Evolutionary conservation across 2,113 vertebrate genomes (phyloP).

Genomic region (Carassius auratus): DNA sequence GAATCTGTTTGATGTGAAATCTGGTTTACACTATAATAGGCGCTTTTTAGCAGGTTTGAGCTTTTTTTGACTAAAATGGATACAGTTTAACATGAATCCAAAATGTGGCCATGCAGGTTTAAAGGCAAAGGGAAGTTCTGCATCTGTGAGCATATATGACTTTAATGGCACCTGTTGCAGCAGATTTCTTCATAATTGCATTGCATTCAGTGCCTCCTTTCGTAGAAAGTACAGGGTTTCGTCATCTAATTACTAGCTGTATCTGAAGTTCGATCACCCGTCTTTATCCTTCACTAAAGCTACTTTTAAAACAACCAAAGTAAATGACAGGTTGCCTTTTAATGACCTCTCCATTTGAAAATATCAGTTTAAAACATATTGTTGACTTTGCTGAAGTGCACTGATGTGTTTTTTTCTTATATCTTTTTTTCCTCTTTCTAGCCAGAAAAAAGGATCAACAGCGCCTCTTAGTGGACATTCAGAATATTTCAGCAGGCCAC

Average conservation of each 20-base stretch:
- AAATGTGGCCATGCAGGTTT: neutral
- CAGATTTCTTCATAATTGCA: neutral
- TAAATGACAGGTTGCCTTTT: conserved; percentile 18
- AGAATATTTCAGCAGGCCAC: neutral
- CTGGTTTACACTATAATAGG: neutral
- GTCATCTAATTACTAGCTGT: conserved; percentile 28
- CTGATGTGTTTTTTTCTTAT: neutral
- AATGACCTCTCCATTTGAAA: conserved; percentile 7
- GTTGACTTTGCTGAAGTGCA: neutral
- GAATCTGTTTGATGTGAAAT: neutral
- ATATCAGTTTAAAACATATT: neutral
- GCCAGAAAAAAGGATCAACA: conserved; percentile 15
- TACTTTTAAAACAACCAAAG: conserved; percentile 7
- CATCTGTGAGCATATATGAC: neutral
- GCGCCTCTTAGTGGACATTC: conserved; percentile 36
- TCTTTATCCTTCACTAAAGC: neutral
- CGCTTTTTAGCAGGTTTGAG: neutral
- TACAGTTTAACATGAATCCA: neutral
- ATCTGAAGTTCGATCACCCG: conserved; percentile 10
- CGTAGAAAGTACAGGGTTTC: neutral
- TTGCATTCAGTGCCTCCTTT: neutral
- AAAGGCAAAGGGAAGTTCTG: neutral
- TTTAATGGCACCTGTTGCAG: neutral
- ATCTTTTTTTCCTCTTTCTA: neutral
- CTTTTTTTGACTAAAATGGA: no score